phyloP scores from a whole-genome alignment of 2,888 invertebrate species.

The Biston stratarius region DNA sequence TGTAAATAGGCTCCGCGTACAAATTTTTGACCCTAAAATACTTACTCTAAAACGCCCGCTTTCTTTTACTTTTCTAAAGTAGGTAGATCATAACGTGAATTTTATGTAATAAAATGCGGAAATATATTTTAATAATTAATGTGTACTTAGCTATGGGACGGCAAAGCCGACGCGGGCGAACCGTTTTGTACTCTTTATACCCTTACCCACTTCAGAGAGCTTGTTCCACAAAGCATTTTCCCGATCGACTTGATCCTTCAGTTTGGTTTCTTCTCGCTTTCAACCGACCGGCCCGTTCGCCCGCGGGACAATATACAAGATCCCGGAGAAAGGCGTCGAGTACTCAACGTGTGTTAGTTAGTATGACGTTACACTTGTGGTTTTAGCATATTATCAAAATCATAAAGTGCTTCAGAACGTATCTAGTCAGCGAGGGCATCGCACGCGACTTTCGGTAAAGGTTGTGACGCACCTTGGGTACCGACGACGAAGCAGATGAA shows the following conservation, averaged over 20 bases:
- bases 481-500: constrained; percentile 73
- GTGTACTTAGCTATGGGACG: constrained; percentile 84
- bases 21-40: constrained; percentile 81
- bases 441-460: constrained; percentile 47
- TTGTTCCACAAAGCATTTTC: constrained; percentile 29
- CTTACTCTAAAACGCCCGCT: constrained; percentile 77
- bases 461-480: constrained; percentile 78
- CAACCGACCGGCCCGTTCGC: constrained; percentile 63
- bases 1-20: constrained; percentile 85
- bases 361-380: constrained; percentile 48
- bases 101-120: constrained; percentile 86
- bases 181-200: constrained; percentile 41
- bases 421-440: constrained; percentile 61
- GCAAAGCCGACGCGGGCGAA: constrained; percentile 83
- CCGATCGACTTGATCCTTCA: constrained; percentile 28
- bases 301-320: constrained; percentile 80
- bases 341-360: constrained; percentile 74
- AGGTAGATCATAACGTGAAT: constrained; percentile 86
- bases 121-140: constrained; percentile 87
- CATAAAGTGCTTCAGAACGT: constrained; percentile 52
- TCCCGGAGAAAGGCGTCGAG: constrained; percentile 71
- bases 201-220: constrained; percentile 40
- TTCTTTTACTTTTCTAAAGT: constrained; percentile 83
- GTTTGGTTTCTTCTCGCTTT: constrained; percentile 45
- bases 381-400: constrained; percentile 51